Conservation (phyloP, 2,113 vertebrate species). For the Ammodytes marinus region DNA sequence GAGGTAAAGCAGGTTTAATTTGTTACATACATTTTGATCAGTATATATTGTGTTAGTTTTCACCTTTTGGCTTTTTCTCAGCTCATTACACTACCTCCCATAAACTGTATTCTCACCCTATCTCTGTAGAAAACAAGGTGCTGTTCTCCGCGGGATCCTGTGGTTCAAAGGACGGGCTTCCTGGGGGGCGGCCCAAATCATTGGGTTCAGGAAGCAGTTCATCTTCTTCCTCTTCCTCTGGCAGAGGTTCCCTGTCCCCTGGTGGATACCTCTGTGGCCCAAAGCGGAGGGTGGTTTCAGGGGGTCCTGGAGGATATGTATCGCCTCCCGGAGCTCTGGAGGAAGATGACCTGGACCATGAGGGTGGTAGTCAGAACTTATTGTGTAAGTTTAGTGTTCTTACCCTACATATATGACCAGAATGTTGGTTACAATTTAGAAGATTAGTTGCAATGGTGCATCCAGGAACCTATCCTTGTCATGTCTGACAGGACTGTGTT, state of each 20-base stretch:
- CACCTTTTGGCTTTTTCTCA: neutral
- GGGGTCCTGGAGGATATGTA: constrained; percentile 59
- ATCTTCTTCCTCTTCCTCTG: constrained; percentile 85
- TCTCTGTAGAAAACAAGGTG: constrained; percentile 73
- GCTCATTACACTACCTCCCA: neutral
- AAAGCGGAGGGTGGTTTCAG: constrained; percentile 42
- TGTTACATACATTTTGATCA: neutral
- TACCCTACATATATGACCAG: neutral
- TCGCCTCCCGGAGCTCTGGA: constrained; percentile 68
- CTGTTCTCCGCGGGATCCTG: constrained; percentile 42
- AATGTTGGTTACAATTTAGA: neutral
- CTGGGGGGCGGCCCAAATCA: constrained; percentile 74
- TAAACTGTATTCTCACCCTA: neutral
- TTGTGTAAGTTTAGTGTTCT: constrained; percentile 72
- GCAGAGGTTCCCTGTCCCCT: constrained; percentile 78
- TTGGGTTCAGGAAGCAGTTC: constrained; percentile 80
- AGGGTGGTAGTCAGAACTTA: constrained; percentile 78
- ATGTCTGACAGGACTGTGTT: too few species aligned
- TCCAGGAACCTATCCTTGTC: neutral
- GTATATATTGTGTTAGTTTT: neutral
- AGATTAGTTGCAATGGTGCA: neutral
- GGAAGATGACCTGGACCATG: constrained; percentile 82
- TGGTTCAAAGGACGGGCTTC: constrained; percentile 43
- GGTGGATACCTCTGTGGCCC: constrained; percentile 68
- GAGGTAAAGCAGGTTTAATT: constrained; percentile 68